Conservation (phyloP, 2,888 invertebrate species). For the Blomia tropicalis region DNA sequence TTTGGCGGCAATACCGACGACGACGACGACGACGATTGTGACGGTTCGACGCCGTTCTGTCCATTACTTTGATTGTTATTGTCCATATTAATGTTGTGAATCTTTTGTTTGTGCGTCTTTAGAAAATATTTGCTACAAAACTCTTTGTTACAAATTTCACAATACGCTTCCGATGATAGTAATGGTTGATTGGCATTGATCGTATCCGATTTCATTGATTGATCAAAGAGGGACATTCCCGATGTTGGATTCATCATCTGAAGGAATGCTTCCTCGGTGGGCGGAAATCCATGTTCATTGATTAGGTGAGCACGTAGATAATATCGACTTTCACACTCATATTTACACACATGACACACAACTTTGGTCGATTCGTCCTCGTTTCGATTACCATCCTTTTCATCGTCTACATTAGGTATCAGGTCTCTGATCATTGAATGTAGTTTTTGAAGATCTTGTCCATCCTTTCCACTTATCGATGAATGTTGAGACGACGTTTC, state of each 20-base stretch:
- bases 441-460: neutral
- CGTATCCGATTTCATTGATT: neutral
- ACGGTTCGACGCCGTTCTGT: neutral
- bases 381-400: neutral
- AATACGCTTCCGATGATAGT: slow-evolving; percentile 67
- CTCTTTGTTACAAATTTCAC: slow-evolving; percentile 34
- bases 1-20: neutral
- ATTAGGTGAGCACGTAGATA: slow-evolving; percentile 52
- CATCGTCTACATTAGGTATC: neutral
- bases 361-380: neutral
- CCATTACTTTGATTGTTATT: slow-evolving; percentile 2
- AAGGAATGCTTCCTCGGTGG: neutral
- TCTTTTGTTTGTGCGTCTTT: slow-evolving; percentile 91
- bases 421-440: neutral
- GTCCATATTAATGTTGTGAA: slow-evolving; percentile 85
- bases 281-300: slow-evolving; percentile 46
- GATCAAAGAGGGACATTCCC: slow-evolving; percentile 22
- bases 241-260: slow-evolving; percentile 23
- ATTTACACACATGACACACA: slow-evolving; percentile 51
- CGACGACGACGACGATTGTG: neutral
- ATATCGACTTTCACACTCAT: slow-evolving; percentile 54
- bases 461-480: neutral
- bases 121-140: slow-evolving; percentile 76
- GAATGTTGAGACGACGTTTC: neutral
- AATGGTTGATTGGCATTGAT: neutral